Evolutionary conservation across 2,113 vertebrate genomes (phyloP), one percentile per base, ranked within the genome.

Genomic region (Colius striatus): DNA sequence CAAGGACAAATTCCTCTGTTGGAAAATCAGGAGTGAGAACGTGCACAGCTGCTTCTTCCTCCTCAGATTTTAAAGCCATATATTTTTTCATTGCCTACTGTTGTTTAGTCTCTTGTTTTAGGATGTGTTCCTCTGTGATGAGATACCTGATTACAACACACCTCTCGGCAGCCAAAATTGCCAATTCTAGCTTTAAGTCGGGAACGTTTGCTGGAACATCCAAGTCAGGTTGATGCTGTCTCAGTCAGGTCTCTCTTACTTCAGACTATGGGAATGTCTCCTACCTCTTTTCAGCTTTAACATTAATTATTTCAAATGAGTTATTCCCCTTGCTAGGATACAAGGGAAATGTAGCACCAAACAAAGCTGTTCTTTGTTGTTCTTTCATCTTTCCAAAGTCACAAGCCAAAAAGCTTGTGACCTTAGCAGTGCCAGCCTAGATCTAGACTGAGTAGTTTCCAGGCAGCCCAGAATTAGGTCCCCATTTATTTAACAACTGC

Each of bases 241-340:
- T 78, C 54, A 38, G 71, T 54, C 20, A 30, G 18, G 55, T 90
- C 68, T 95, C n/a, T 6, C 11, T 79, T 65, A 36, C 34, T 11
- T 32, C 23, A 38, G 18, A 58, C 22, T 15, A 9, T 6, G n/a
- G 29, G 6, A 92, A 76, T 60, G 20, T n/a, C 30, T 72, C 23
- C 13, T 89, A 29, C 48, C 58, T 80, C 38, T 92, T 81, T 61
- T 34, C n/a, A 43, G 12, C 50, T 92, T 58, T 70, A 61, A 16
- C 29, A 32, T 47, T 55, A 92, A 58, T 90, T 41, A n/a, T 67
- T 96, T 94, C 51, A 54, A 77, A 91, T 53, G 48, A 87, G 53
- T 67, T 75, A 11, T 82, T 32, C 13, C 65, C 20, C 38, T 90
- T 86, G 26, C 13, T 26, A 21, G 32, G 32, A n/a, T 71, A 66